Evolutionary conservation across 2,888 invertebrate genomes (phyloP).

Genomic region (Hyppa rectilinea): DNA sequence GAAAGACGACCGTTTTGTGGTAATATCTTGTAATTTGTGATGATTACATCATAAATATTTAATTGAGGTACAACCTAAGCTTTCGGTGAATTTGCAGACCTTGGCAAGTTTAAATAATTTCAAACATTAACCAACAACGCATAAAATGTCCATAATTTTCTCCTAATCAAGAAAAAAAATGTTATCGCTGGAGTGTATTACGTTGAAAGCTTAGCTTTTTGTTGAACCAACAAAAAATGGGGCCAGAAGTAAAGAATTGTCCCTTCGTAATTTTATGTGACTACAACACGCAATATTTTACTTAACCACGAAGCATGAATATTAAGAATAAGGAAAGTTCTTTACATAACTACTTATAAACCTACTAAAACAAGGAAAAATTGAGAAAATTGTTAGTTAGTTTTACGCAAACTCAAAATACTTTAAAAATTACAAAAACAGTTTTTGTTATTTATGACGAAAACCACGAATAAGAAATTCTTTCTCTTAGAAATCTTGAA

Average conservation of each 20-base stretch:
- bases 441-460: background rate
- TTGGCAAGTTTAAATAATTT: background rate
- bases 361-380: background rate
- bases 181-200: slow-evolving; percentile 11
- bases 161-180: background rate
- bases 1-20: slow-evolving; percentile 1
- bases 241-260: slow-evolving; percentile 23
- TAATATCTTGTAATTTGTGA: background rate
- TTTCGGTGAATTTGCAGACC: background rate
- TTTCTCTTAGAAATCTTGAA: background rate
- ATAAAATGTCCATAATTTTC: background rate
- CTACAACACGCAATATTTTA: slow-evolving; percentile 51
- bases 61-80: background rate
- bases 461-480: background rate
- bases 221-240: slow-evolving; percentile 31
- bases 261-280: slow-evolving; percentile 29
- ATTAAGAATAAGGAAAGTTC: slow-evolving; percentile 26
- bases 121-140: background rate
- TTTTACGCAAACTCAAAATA: background rate
- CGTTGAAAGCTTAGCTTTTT: slow-evolving; percentile 33
- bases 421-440: background rate
- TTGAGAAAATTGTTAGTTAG: background rate
- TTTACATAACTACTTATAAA: slow-evolving; percentile 8
- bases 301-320: slow-evolving; percentile 32
- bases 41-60: background rate